phyloP scores from a whole-genome alignment of 1,140 invertebrate species.

The Eciton burchellii region DNA sequence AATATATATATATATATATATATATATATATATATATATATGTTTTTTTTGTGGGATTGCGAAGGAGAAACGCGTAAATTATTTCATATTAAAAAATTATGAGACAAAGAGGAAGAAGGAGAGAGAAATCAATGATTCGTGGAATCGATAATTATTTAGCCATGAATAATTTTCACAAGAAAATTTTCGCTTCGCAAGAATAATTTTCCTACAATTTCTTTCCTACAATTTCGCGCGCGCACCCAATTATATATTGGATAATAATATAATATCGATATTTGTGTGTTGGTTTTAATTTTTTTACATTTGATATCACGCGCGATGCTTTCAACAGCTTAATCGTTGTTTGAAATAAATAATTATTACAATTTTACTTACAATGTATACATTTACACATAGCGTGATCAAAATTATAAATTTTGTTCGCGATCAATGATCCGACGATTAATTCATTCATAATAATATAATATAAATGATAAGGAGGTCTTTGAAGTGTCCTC shows the following conservation, averaged over 20 bases:
- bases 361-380: background rate
- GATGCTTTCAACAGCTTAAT: background rate
- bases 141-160: too few relatives aligned
- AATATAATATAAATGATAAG: constrained; percentile 44
- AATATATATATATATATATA: too few relatives aligned
- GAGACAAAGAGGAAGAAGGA: background rate
- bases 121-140: background rate
- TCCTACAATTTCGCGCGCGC: background rate
- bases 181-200: background rate
- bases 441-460: constrained; percentile 22
- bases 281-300: background rate
- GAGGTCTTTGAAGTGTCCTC: constrained; percentile 41
- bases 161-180: too few relatives aligned
- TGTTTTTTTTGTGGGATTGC: constrained; percentile 40
- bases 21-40: too few relatives aligned
- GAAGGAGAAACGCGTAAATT: constrained; percentile 52
- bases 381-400: background rate
- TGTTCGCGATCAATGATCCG: constrained; percentile 21
- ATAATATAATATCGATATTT: background rate
- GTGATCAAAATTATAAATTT: constrained; percentile 17
- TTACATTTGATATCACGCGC: background rate
- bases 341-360: background rate
- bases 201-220: background rate
- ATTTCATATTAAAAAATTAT: constrained; percentile 45
- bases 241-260: background rate